These are phyloP conservation scores for Nannospalax galili DNA, from an alignment of 2,113 vertebrate species.

Conservation along the genomic window DNA sequence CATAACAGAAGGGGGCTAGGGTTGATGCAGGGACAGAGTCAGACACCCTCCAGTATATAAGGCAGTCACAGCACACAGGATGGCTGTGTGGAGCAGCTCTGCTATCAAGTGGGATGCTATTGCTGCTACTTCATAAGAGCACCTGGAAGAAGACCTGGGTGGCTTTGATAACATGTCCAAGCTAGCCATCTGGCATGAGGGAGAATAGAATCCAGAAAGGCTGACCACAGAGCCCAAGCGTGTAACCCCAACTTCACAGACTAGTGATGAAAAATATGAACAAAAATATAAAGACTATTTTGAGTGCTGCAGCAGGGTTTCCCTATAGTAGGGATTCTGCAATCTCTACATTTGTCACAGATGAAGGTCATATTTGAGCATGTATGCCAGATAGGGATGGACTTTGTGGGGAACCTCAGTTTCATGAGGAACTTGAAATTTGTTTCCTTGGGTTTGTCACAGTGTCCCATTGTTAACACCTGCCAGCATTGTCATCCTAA, in stretches of 20 bases:
- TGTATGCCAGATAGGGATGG: not conserved
- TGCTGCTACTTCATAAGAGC: not conserved
- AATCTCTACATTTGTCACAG: not conserved
- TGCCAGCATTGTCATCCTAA: constrained; percentile 55
- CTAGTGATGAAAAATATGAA: not conserved
- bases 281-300: not conserved
- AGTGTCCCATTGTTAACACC: constrained; percentile 68
- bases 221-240: not conserved
- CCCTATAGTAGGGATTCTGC: not conserved
- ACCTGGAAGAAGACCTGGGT: not conserved
- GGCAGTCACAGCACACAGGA: not conserved
- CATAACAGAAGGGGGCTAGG: not conserved
- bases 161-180: not conserved
- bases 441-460: constrained; percentile 44
- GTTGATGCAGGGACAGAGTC: not conserved
- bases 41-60: not conserved
- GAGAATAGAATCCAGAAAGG: not conserved
- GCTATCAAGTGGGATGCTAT: fast-evolving
- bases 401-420: not conserved
- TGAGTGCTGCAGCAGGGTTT: not conserved
- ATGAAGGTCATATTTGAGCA: not conserved
- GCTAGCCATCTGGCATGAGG: no score
- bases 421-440: constrained; percentile 27
- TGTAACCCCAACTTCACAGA: not conserved
- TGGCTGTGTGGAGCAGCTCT: not conserved